Evolutionary conservation across 2,888 invertebrate species (phyloP).

Genomic region (Scrobipalpa atriplicella): DNA sequence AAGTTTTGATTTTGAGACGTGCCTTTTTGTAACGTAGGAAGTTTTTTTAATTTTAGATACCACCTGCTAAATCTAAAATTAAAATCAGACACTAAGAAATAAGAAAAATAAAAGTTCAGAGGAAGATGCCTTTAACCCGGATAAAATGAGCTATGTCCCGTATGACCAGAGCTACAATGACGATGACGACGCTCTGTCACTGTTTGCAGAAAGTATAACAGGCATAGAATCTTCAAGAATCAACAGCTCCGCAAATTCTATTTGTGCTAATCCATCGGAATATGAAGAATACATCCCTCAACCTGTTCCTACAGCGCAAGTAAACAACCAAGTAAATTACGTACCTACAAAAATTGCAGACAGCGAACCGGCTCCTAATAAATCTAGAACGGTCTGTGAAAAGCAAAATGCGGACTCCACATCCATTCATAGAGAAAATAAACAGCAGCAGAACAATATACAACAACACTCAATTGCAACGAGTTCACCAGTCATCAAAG

Average conservation of each 20-base stretch:
- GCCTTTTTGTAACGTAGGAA: too few species aligned
- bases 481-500: background rate
- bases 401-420: slow-evolving; percentile 67
- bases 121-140: slow-evolving; percentile 23
- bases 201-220: slow-evolving; percentile 71
- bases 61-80: too few species aligned
- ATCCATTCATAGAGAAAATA: slow-evolving; percentile 48
- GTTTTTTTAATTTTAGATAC: too few species aligned
- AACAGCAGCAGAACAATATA: background rate
- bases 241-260: slow-evolving; percentile 38
- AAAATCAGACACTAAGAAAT: too few species aligned
- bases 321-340: slow-evolving; percentile 41
- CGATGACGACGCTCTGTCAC: slow-evolving; percentile 68
- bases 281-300: slow-evolving; percentile 58
- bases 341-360: slow-evolving; percentile 50
- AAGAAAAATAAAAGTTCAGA: background rate
- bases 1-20: too few species aligned
- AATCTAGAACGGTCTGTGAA: slow-evolving; percentile 47
- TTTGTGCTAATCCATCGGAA: slow-evolving; percentile 14
- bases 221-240: slow-evolving; percentile 55
- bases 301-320: slow-evolving; percentile 36
- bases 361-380: slow-evolving; percentile 27
- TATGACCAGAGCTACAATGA: slow-evolving; percentile 26
- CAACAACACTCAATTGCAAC: background rate
- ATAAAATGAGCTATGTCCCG: slow-evolving; percentile 33